Conservation (phyloP, 30 jellyfish, hydroid and myxozoan species). For the Pelagia noctiluca region DNA sequence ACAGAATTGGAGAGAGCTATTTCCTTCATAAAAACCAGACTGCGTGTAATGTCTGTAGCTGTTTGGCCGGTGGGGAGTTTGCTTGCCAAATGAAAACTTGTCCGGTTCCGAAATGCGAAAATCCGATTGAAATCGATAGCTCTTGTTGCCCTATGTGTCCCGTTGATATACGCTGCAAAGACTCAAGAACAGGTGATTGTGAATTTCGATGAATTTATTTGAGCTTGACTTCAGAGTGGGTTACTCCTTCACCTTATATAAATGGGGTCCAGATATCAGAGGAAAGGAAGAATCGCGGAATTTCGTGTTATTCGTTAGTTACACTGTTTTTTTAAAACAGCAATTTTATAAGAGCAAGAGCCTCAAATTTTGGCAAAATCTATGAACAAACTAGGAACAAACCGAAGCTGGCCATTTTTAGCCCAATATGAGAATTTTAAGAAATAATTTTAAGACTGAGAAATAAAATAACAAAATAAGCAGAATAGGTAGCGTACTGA, state of each 20-base stretch:
- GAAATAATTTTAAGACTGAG: no score
- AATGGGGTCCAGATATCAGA: no score
- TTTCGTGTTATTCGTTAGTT: no score
- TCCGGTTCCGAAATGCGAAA: conserved; percentile 41
- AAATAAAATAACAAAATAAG: no score
- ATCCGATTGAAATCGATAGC: conserved; percentile 35
- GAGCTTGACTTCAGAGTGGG: not conserved
- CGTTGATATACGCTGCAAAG: conserved; percentile 59
- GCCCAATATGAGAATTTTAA: no score
- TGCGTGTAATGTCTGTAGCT: conserved; percentile 56
- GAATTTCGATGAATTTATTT: not conserved
- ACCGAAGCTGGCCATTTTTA: no score
- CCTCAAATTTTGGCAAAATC: not conserved
- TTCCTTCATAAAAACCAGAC: conserved; percentile 12
- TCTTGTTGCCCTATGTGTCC: conserved; percentile 83
- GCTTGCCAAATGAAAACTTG: conserved; percentile 45
- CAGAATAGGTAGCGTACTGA: no score
- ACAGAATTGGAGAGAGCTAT: conserved; percentile 21
- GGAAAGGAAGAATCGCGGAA: no score
- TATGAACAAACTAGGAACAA: no score
- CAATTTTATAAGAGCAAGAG: not conserved
- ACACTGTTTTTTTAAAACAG: not conserved
- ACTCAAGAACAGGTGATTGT: conserved; percentile 55
- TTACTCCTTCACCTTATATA: not conserved
- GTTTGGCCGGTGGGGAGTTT: conserved; percentile 52